Base-by-base conservation (phyloP, 53 echinoderm and acorn worm genomes). In the Antedon mediterranea region DNA sequence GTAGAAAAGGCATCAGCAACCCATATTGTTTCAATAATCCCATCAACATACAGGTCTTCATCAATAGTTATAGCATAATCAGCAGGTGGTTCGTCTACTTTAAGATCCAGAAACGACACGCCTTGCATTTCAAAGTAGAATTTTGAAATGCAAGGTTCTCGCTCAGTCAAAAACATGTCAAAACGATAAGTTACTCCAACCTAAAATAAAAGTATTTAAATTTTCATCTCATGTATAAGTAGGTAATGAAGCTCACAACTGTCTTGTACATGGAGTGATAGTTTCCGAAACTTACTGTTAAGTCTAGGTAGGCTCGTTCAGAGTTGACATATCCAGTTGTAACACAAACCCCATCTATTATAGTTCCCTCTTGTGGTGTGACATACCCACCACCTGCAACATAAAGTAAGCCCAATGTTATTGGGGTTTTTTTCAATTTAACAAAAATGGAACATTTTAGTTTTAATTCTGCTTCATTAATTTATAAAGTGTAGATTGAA, bases 1-100 rank as follows among this genome's bases (percentile, higher is more conserved):
- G 85, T 81, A 0, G 95, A 95, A 88, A 95, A 95, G 20, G 82
- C 89, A 41, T 95, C 95, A 0, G 95, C 91, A 0, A 91, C 83
- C 75, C 87, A 82, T 13, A 95, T 77, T 0, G 95, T 91, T 32
- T 95, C 85, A 28, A 95, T 44, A 28, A 95, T 74, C n/a, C 83
- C 89, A 72, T 87, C 41, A 20, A 95, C 71, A n/a, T 83, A 72
- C 3, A 89, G 84, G 8, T 87, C 89, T 43, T 95, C 95, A 23
- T 76, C 70, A 1, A 91, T 83, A 0, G 85, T 83, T 0, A 86
- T 81, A 3, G 87, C 71, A 78, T 91, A 89, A 71, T 95, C 95
- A 8, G 89, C 83, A 0, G 87, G 87, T 29, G 85, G 87, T 23
- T 75, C 87, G 30, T 87, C 81, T 8, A 85, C 76, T 20, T 87